These are phyloP conservation scores for Notospermus geniculatus DNA, from an alignment of 1,140 invertebrate genomes.

Conservation along the genomic window DNA sequence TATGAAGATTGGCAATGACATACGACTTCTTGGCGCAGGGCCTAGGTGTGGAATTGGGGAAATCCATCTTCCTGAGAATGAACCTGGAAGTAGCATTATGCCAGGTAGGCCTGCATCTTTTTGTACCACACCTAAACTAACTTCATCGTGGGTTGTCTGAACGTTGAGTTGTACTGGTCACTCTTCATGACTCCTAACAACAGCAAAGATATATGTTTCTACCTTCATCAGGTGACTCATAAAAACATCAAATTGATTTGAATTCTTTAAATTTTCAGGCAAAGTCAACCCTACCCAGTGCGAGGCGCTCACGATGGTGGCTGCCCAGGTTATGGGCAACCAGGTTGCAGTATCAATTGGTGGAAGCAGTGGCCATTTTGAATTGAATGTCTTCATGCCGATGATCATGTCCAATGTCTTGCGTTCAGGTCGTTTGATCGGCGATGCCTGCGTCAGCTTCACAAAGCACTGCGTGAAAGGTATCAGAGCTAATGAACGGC, in stretches of 20 bases:
- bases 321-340: slow-evolving; percentile 98
- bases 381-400: slow-evolving; percentile 98
- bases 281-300: slow-evolving; percentile 99
- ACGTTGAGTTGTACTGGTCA: too few relatives aligned
- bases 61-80: slow-evolving; percentile 92
- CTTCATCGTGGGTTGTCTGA: too few relatives aligned
- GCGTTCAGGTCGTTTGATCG: slow-evolving; percentile 83
- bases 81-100: slow-evolving; percentile 99
- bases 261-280: slow-evolving; percentile 55
- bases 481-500: slow-evolving; percentile 78
- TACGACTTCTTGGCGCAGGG: slow-evolving; percentile 91
- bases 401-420: slow-evolving; percentile 96
- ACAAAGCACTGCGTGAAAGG: slow-evolving; percentile 91
- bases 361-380: slow-evolving; percentile 97
- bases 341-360: slow-evolving; percentile 91
- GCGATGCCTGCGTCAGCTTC: slow-evolving; percentile 82
- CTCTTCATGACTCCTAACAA: too few relatives aligned
- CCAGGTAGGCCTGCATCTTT: slow-evolving; percentile 82
- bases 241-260: too few relatives aligned
- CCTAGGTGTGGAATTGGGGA: slow-evolving; percentile 97
- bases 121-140: background rate
- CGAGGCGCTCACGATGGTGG: slow-evolving; percentile 97
- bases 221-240: too few relatives aligned
- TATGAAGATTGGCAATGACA: slow-evolving; percentile 99
- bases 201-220: too few relatives aligned